These are phyloP conservation scores for Mesorhabditis sp. DNA, from an alignment of 2,888 invertebrate genomes.

Conservation along the genomic window DNA sequence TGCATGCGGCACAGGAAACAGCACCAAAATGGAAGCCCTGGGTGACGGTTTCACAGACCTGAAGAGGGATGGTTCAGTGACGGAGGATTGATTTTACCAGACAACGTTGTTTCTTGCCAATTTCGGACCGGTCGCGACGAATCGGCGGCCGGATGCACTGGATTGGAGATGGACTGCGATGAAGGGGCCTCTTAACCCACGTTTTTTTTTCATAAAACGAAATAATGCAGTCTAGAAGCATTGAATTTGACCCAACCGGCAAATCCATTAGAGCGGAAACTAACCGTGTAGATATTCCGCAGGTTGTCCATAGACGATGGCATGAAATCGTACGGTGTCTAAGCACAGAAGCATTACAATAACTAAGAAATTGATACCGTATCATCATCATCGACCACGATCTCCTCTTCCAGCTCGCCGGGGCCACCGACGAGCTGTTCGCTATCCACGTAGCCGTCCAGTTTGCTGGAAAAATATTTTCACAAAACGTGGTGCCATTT, in stretches of 20 bases:
- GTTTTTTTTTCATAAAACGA: no score
- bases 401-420: background rate
- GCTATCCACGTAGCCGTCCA: background rate
- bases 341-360: background rate
- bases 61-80: background rate
- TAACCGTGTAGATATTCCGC: background rate
- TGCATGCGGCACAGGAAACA: slow-evolving; percentile 25
- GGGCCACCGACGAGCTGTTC: background rate
- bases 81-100: background rate
- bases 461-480: background rate
- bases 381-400: slow-evolving; percentile 4
- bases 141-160: background rate
- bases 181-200: background rate
- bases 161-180: background rate
- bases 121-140: background rate
- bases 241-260: no score
- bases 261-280: background rate
- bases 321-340: background rate
- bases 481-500: no score
- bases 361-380: background rate
- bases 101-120: slow-evolving; percentile 4
- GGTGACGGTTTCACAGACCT: slow-evolving; percentile 25
- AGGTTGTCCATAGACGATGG: background rate
- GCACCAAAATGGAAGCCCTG: slow-evolving; percentile 28
- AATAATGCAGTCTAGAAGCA: no score